Conservation (phyloP, 1,140 invertebrate species). For the Pseudobourletiella spinata region DNA sequence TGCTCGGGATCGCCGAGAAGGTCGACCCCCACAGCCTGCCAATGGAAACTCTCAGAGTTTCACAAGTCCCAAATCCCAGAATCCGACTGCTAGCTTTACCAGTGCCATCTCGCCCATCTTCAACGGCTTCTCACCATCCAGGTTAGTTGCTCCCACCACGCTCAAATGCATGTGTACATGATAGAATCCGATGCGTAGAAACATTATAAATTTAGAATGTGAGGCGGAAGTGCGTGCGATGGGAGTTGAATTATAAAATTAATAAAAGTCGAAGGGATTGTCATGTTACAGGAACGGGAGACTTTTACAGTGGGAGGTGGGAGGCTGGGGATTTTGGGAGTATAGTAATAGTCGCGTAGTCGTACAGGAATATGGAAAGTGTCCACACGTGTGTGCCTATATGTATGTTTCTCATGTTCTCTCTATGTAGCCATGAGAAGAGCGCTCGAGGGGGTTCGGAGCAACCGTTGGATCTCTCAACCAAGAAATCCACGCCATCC, state of each 20-base stretch:
- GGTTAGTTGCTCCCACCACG: too few species aligned
- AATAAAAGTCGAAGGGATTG: too few species aligned
- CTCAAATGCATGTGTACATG: too few species aligned
- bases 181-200: too few species aligned
- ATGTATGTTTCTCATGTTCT: too few species aligned
- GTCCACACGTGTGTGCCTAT: too few species aligned
- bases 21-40: constrained; percentile 43
- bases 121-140: constrained; percentile 11
- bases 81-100: not conserved
- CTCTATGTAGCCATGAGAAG: not conserved
- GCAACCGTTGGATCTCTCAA: constrained; percentile 78
- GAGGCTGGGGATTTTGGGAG: too few species aligned
- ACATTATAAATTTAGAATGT: too few species aligned
- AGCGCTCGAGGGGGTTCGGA: constrained; percentile 41
- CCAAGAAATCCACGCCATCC: constrained; percentile 58
- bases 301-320: too few species aligned
- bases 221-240: not conserved
- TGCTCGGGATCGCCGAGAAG: constrained; percentile 75
- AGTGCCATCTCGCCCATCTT: constrained; percentile 15
- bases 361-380: too few species aligned
- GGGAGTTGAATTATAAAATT: constrained; percentile 1
- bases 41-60: not conserved
- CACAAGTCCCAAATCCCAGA: not conserved
- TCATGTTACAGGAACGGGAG: too few species aligned
- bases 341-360: too few species aligned